Evolutionary conservation across 2,797 vertebrate species (phyloP), one percentile per base, ranked within the genome.

Genomic region (Percopsis omiscomaycus): DNA sequence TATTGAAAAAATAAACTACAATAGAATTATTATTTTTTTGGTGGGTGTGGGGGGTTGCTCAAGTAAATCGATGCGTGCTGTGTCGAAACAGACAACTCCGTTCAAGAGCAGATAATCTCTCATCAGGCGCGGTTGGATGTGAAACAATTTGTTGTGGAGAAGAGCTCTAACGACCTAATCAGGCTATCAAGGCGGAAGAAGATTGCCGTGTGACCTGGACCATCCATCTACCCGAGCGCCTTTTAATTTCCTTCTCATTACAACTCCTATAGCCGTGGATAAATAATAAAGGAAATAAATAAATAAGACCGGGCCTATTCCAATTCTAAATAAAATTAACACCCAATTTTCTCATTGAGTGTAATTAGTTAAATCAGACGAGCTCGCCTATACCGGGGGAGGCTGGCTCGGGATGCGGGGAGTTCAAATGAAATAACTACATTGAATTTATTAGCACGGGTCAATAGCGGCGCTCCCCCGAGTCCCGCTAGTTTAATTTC

Each of bases 301-400:
- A 82, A 74, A 74, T 67, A 61, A 64, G 42, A 3, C 27, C 56
- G 0, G 51, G 58, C 69, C 75, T 32, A 76, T 74, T 85, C 81
- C 86, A 71, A 74, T 90, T 89, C 93, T 92, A 93, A 95, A 94
- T 94, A 96, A 91, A 95, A 97, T 97, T 92, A 98, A 96, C 95
- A 95, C 94, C 94, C 95, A 94, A 94, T 96, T 95, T 96, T 95
- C 92, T 92, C 91, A 87, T 89, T 91, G 85, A 86, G 92, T 94
- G 94, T 99, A 98, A 98, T 99, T 99, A 98, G 96, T 98, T 98
- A 96, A 98, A 98, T 97, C 95, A 96, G 94, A 94, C 77, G 93
- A 89, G 93, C 88, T 77, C 77, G 86, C 58, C 13, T 86, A 90
- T 87, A 85, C 86, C 56, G 0, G 1, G 71, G 87, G 88, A 86